phyloP scores from a whole-genome alignment of 2,888 invertebrate genomes.

The Zygothrica quintamaculata region DNA sequence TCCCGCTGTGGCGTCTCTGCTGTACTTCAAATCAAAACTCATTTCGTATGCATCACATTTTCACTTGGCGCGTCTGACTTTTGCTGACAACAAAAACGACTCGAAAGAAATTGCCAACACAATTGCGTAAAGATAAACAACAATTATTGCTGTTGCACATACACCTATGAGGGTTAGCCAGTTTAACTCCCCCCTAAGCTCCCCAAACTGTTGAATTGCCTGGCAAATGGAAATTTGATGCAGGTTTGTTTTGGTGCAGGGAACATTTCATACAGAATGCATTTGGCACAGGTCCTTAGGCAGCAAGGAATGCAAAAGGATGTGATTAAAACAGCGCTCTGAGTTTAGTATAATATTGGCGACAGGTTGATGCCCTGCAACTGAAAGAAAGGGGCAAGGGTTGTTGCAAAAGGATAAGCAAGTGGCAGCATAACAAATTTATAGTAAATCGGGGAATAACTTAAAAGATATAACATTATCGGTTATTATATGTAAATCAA shows the following conservation, averaged over 20 bases:
- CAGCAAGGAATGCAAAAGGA: no score
- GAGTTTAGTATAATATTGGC: no score
- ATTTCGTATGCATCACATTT: conserved; percentile 81
- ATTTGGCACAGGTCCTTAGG: conserved; percentile 52
- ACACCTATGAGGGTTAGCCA: no score
- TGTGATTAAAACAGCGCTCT: no score
- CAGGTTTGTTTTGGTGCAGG: conserved; percentile 44
- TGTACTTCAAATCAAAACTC: conserved; percentile 77
- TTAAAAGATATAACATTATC: no score
- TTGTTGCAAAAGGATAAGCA: no score
- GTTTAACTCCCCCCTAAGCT: no score
- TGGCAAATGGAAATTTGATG: conserved; percentile 64
- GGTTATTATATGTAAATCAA: no score
- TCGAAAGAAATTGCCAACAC: conserved; percentile 78
- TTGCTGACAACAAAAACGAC: conserved; percentile 41
- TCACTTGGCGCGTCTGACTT: conserved; percentile 61
- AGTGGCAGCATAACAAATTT: no score
- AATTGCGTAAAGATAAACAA: conserved; percentile 82
- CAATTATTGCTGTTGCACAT: conserved; percentile 75
- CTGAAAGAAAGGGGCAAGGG: no score
- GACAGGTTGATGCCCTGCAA: no score
- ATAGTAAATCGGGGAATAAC: no score
- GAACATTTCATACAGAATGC: conserved; percentile 53
- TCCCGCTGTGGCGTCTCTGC: conserved; percentile 4
- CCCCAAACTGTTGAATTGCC: conserved; percentile 49